phyloP scores from a whole-genome alignment of 1,140 invertebrate genomes.

The Harlomillsia oculata region DNA sequence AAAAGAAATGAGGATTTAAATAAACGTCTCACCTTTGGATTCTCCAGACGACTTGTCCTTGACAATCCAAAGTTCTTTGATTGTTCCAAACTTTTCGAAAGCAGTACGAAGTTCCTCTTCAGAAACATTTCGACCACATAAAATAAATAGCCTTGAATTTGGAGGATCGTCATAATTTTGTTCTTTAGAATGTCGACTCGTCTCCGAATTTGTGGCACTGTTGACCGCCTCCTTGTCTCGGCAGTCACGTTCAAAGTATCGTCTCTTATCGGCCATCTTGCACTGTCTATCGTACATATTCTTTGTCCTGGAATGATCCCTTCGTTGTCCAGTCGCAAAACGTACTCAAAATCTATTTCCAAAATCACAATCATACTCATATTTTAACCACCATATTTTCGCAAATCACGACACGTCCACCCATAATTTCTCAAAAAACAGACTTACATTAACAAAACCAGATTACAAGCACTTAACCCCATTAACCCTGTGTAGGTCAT shows the following conservation, averaged over 20 bases:
- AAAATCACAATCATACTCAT: no score
- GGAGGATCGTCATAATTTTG: constrained; percentile 61
- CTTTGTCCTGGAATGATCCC: not conserved
- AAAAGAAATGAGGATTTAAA: no score
- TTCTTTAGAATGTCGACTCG: constrained; percentile 24
- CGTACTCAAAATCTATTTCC: no score
- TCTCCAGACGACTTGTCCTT: constrained; percentile 73
- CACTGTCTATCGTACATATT: constrained; percentile 26
- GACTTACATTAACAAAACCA: no score
- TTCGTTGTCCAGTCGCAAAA: constrained; percentile 2
- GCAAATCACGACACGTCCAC: no score
- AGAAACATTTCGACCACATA: constrained; percentile 68
- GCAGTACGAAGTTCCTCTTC: constrained; percentile 68
- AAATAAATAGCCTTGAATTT: constrained; percentile 74
- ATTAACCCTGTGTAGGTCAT: no score
- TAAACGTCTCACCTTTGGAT: constrained; percentile 59
- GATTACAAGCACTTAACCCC: no score
- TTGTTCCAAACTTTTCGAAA: constrained; percentile 70
- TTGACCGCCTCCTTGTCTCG: constrained; percentile 33
- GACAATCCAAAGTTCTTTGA: constrained; percentile 81
- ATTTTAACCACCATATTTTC: not conserved
- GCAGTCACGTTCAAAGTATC: constrained; percentile 32
- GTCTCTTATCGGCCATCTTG: constrained; percentile 35
- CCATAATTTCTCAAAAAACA: no score
- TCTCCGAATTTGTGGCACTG: constrained; percentile 22